Evolutionary conservation across 1,140 invertebrate genomes (phyloP).

Genomic region (Sitobion miscanthi): DNA sequence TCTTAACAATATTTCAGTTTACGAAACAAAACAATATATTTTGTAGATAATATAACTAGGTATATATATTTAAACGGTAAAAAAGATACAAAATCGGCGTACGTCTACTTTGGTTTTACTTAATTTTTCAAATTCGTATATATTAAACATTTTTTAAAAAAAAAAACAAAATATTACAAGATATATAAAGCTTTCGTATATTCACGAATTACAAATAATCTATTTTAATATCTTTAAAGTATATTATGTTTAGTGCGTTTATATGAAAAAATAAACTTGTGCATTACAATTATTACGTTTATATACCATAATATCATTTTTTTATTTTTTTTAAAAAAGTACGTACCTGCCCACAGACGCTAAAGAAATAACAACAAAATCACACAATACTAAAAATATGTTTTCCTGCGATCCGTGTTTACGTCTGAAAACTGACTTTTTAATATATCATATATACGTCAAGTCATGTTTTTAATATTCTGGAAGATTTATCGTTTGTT

Average conservation of each 20-base stretch:
- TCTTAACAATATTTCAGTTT: not conserved
- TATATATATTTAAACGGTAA: not conserved
- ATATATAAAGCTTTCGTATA: not conserved
- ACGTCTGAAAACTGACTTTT: not conserved
- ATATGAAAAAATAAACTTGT: not conserved
- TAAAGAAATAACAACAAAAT: not conserved
- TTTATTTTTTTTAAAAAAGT: not conserved
- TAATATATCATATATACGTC: not conserved
- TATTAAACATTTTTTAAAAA: not conserved
- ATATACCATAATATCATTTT: not conserved
- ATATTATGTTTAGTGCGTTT: not conserved
- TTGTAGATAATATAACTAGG: not conserved
- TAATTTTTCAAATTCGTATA: not conserved
- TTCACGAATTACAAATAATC: not conserved
- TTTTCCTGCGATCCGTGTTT: not conserved
- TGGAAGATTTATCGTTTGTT: not conserved
- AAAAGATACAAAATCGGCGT: not conserved
- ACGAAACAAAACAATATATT: not conserved
- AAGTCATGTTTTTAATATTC: not conserved
- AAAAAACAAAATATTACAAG: too few species aligned
- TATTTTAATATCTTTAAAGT: not conserved
- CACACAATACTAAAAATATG: not conserved
- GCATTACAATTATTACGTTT: not conserved
- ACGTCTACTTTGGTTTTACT: not conserved
- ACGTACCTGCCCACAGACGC: not conserved